Evolutionary conservation across 1,140 invertebrate species (phyloP).

Genomic region (Sitodiplosis mosellana): DNA sequence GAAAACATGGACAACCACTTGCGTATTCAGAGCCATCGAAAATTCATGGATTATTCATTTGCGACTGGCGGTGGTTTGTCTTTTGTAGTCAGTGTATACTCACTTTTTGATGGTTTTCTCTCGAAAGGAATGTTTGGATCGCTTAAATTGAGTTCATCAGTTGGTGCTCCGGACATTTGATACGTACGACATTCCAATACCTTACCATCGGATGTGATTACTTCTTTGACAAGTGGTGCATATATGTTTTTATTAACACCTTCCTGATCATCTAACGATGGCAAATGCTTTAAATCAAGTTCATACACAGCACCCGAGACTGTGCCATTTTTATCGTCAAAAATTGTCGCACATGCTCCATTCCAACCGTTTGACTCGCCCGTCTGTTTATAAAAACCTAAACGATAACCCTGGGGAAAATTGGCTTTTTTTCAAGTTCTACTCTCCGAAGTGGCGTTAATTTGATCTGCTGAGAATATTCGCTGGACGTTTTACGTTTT

Average conservation of each 20-base stretch:
- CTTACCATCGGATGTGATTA: slow-evolving; percentile 32
- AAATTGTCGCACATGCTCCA: slow-evolving; percentile 56
- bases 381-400: slow-evolving; percentile 49
- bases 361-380: slow-evolving; percentile 46
- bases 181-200: slow-evolving; percentile 43
- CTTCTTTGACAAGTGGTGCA: slow-evolving; percentile 36
- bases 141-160: slow-evolving; percentile 19
- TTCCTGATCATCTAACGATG: slow-evolving; percentile 56
- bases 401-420: slow-evolving; percentile 36
- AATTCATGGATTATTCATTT: too few relatives aligned
- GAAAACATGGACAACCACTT: too few relatives aligned
- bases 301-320: slow-evolving; percentile 71
- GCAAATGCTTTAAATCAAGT: slow-evolving; percentile 39
- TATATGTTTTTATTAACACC: slow-evolving; percentile 50
- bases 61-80: too few relatives aligned
- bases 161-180: slow-evolving; percentile 32
- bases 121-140: slow-evolving; percentile 28
- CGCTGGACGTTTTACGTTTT: too few relatives aligned
- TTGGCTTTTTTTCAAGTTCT: too few relatives aligned
- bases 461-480: too few relatives aligned
- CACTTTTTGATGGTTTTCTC: slow-evolving; percentile 44
- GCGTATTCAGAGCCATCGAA: too few relatives aligned
- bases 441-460: too few relatives aligned
- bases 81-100: slow-evolving; percentile 34
- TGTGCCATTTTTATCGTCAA: slow-evolving; percentile 30